Evolutionary conservation across 2,888 invertebrate genomes (phyloP).

Genomic region (Epinotia nisella): DNA sequence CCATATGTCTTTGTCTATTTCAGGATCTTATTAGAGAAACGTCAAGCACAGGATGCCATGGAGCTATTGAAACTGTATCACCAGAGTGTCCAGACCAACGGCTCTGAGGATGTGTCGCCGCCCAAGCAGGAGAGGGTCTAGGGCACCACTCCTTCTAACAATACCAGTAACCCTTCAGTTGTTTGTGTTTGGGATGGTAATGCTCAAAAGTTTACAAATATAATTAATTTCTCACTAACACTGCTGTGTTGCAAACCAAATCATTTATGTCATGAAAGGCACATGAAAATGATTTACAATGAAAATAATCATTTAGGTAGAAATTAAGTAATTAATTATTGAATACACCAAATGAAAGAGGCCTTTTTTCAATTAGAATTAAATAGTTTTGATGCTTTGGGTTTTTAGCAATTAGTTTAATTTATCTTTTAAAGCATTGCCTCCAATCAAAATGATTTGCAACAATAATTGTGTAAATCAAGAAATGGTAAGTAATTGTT

Average conservation of each 20-base stretch:
- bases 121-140: conserved; percentile 79
- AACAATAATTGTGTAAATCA: conserved; percentile 11
- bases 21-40: conserved; percentile 91
- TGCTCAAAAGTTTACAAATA: conserved; percentile 83
- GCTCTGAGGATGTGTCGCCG: conserved; percentile 78
- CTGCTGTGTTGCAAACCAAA: conserved; percentile 33
- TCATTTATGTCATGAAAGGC: not conserved
- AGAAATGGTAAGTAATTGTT: conserved; percentile 13
- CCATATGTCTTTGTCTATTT: conserved; percentile 48
- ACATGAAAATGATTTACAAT: conserved; percentile 45
- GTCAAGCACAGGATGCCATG: conserved; percentile 94
- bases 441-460: conserved; percentile 27
- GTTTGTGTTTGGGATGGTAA: conserved; percentile 71
- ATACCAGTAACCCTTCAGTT: conserved; percentile 68
- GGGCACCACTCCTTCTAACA: conserved; percentile 49
- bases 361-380: conserved; percentile 66
- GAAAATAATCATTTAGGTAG: conserved; percentile 36
- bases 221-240: conserved; percentile 34
- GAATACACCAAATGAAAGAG: conserved; percentile 71
- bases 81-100: conserved; percentile 78
- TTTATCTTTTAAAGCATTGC: conserved; percentile 26
- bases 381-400: conserved; percentile 38
- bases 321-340: conserved; percentile 49
- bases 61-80: conserved; percentile 91
- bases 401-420: conserved; percentile 28